Conservation (phyloP, 2,113 vertebrate species). For the Dromiciops gliroides region DNA sequence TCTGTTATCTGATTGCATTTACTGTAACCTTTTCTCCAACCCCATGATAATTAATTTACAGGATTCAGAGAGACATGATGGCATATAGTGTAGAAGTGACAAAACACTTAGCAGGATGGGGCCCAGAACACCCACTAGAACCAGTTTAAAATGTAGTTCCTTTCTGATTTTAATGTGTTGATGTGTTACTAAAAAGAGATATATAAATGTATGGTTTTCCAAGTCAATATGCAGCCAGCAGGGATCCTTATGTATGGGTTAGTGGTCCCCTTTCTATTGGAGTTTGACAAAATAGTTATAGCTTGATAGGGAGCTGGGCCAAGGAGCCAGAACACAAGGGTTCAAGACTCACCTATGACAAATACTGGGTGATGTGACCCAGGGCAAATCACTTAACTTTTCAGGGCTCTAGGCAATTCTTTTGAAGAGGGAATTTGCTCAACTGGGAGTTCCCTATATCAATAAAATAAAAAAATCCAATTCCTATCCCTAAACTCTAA, state of each 20-base stretch:
- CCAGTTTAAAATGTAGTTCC: background rate
- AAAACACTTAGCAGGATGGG: background rate
- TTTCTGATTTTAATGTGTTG: background rate
- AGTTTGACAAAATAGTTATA: background rate
- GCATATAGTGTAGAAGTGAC: background rate
- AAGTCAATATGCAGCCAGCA: background rate
- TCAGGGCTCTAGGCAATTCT: too few relatives aligned
- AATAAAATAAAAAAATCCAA: background rate
- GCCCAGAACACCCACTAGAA: background rate
- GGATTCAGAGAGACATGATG: constrained; percentile 1
- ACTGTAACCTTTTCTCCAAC: background rate
- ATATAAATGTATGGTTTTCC: background rate
- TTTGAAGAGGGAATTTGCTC: too few relatives aligned
- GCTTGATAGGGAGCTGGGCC: background rate
- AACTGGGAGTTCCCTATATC: too few relatives aligned
- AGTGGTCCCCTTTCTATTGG: background rate
- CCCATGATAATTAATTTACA: constrained; percentile 42
- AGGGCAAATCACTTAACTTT: background rate
- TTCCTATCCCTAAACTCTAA: background rate
- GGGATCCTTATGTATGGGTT: background rate
- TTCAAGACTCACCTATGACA: background rate
- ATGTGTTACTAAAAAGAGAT: background rate
- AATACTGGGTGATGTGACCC: background rate
- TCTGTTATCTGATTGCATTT: background rate
- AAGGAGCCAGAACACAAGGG: background rate